Evolutionary conservation across 2,797 vertebrate species (phyloP).

Genomic region (Coccyzus lansbergi): DNA sequence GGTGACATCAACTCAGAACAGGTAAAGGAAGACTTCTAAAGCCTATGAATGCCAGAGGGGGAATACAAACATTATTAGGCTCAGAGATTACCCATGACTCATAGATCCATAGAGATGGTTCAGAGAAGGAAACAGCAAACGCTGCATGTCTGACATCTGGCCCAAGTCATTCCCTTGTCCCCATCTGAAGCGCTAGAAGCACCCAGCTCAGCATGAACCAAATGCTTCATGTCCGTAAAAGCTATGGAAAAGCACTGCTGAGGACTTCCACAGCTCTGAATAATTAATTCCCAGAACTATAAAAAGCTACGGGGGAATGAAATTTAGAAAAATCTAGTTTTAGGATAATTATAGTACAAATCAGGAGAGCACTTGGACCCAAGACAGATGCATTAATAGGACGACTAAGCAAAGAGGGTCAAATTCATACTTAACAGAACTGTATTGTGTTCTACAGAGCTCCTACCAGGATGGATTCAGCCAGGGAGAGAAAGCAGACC

Average conservation of each 20-base stretch:
- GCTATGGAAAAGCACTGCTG: constrained; percentile 13
- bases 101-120: background rate
- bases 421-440: background rate
- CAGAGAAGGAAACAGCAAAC: background rate
- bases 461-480: background rate
- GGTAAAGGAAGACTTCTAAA: background rate
- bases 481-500: background rate
- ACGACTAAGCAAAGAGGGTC: constrained; percentile 11
- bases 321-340: constrained; percentile 70
- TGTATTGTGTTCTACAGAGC: background rate
- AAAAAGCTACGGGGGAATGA: constrained; percentile 62
- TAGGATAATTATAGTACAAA: constrained; percentile 72
- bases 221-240: constrained; percentile 3
- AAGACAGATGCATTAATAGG: constrained; percentile 58
- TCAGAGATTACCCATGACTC: background rate
- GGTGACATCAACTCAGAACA: background rate
- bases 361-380: constrained; percentile 48
- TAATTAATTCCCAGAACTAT: constrained; percentile 71
- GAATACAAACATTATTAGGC: background rate
- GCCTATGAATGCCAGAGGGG: background rate
- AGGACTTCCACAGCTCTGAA: constrained; percentile 56
- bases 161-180: background rate
- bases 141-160: background rate
- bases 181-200: background rate
- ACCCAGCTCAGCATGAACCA: background rate